Evolutionary conservation across 2,888 invertebrate species (phyloP).

Genomic region (Ceramica pisi): DNA sequence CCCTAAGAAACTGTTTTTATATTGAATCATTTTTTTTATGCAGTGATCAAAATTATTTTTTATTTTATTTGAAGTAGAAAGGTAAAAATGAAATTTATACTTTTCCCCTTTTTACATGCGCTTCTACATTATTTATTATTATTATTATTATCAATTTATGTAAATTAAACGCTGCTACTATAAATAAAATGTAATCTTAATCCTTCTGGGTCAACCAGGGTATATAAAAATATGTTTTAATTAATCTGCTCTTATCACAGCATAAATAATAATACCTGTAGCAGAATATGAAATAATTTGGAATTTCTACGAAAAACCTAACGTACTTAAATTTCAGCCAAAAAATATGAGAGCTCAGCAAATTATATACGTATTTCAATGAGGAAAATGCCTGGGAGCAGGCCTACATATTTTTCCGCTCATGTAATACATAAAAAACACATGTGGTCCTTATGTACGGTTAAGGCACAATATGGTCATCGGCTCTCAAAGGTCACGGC

Average conservation of each 20-base stretch:
- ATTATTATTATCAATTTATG: too few species aligned
- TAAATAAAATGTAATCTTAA: too few species aligned
- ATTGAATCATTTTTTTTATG: too few species aligned
- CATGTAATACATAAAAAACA: slow-evolving; percentile 57
- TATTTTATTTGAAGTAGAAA: too few species aligned
- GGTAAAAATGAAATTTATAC: too few species aligned
- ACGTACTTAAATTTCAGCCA: background rate
- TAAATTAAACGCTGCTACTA: too few species aligned
- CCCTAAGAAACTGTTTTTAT: too few species aligned
- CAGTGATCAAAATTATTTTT: too few species aligned
- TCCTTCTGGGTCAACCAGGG: too few species aligned
- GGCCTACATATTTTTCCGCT: slow-evolving; percentile 33
- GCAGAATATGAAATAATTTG: background rate
- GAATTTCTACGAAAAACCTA: background rate
- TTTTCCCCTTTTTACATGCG: too few species aligned
- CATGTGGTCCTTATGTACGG: slow-evolving; percentile 47
- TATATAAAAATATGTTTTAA: too few species aligned
- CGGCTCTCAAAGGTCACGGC: slow-evolving; percentile 52
- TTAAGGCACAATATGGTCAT: slow-evolving; percentile 46
- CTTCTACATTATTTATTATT: too few species aligned
- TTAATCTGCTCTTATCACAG: background rate
- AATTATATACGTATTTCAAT: slow-evolving; percentile 6
- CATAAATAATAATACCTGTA: background rate
- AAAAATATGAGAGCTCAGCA: background rate
- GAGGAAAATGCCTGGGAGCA: slow-evolving; percentile 14